Evolutionary conservation across 2,797 vertebrate species (phyloP).

Genomic region (Oceanodroma leucorhoa): DNA sequence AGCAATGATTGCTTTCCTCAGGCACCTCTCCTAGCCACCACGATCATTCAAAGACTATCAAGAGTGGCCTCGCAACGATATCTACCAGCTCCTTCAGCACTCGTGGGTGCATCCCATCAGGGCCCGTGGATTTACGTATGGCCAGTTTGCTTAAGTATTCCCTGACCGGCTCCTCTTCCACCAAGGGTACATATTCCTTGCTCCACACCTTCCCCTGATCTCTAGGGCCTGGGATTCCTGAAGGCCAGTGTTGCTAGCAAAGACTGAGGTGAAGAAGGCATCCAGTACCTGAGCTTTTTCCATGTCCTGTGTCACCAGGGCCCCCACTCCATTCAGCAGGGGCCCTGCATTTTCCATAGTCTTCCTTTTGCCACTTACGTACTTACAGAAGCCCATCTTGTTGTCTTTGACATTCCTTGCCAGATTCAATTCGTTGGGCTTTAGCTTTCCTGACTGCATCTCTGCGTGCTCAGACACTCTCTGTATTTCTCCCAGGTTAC

Average conservation of each 20-base stretch:
- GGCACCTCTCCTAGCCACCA: neutral
- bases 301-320: neutral
- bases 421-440: neutral
- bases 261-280: neutral
- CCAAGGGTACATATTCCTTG: neutral
- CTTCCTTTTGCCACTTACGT: neutral
- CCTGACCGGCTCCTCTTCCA: neutral
- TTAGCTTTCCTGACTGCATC: neutral
- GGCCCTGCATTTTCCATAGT: neutral
- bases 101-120: too few species aligned
- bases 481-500: neutral
- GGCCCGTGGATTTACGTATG: neutral
- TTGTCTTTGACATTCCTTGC: neutral
- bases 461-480: neutral
- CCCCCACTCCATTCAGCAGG: neutral
- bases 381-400: too few species aligned
- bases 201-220: neutral
- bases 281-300: neutral
- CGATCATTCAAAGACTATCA: neutral
- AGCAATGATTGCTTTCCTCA: neutral
- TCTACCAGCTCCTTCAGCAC: neutral
- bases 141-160: neutral
- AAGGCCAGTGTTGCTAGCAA: neutral
- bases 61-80: neutral
- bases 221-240: neutral